Evolutionary conservation across 2,797 vertebrate species (phyloP).

Genomic region (Stomatorhinus walkeri): DNA sequence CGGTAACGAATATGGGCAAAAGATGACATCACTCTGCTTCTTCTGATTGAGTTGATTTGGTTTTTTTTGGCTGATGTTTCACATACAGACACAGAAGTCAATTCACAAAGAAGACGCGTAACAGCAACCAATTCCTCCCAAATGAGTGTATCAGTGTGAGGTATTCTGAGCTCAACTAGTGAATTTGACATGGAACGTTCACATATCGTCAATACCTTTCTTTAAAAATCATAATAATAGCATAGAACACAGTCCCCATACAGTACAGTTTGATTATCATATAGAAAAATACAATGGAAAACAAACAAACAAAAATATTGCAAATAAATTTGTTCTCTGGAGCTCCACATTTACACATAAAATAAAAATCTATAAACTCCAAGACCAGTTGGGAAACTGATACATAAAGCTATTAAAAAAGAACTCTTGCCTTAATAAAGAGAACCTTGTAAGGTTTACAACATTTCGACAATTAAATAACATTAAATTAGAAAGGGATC

Average conservation of each 20-base stretch:
- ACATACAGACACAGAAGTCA: conserved; percentile 24
- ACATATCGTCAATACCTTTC: conserved; percentile 56
- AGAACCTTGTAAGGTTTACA: conserved; percentile 53
- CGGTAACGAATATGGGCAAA: conserved; percentile 29
- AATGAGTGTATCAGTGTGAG: conserved; percentile 58
- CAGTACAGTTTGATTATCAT: conserved; percentile 69
- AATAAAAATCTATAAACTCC: conserved; percentile 73
- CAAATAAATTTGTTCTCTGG: conserved; percentile 70
- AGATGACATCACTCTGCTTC: conserved; percentile 14
- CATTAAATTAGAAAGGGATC: conserved; percentile 69
- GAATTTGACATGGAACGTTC: conserved; percentile 62
- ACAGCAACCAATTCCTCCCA: conserved; percentile 45
- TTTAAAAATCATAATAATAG: conserved; percentile 56
- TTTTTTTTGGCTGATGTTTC: conserved; percentile 26
- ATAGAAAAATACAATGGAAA: conserved; percentile 54
- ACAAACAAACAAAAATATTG: conserved; percentile 64
- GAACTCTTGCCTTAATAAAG: conserved; percentile 50
- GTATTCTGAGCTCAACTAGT: conserved; percentile 63
- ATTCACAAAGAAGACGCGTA: conserved; percentile 36
- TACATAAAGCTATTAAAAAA: conserved; percentile 58
- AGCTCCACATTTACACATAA: conserved; percentile 82
- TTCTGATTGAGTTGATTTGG: conserved; percentile 17
- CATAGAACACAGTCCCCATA: conserved; percentile 60
- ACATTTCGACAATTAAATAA: conserved; percentile 66
- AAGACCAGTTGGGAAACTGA: conserved; percentile 69